phyloP scores from a whole-genome alignment of 2,888 invertebrate genomes.

The Julus scanicus region DNA sequence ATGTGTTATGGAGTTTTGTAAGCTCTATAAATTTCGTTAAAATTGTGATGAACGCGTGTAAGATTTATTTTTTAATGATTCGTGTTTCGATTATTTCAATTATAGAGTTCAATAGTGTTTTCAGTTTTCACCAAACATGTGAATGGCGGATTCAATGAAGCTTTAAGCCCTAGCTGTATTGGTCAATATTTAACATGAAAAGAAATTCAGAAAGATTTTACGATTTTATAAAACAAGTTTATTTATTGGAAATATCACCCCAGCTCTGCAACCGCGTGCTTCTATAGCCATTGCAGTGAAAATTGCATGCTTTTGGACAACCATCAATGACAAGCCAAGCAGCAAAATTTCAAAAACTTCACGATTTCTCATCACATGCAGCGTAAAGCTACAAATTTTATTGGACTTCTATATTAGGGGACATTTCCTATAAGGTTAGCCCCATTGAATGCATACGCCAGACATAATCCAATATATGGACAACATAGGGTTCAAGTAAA shows the following conservation, averaged over 20 bases:
- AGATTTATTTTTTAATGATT: conserved; percentile 13
- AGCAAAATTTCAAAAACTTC: conserved; percentile 30
- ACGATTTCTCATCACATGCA: conserved; percentile 34
- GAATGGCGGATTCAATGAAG: background rate
- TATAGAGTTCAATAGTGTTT: background rate
- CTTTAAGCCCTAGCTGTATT: background rate
- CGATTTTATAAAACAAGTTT: conserved; percentile 21
- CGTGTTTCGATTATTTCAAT: background rate
- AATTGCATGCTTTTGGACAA: conserved; percentile 27
- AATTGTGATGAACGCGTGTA: background rate
- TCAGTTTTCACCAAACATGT: background rate
- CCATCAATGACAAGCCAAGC: conserved; percentile 34
- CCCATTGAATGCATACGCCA: conserved; percentile 24
- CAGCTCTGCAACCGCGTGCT: background rate
- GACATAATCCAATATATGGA: conserved; percentile 24
- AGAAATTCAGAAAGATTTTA: conserved; percentile 4
- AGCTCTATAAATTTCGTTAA: background rate
- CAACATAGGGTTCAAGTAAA: conserved; percentile 40
- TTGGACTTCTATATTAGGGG: background rate
- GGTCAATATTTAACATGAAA: conserved; percentile 31
- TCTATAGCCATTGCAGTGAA: background rate
- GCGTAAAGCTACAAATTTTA: conserved; percentile 43
- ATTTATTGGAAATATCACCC: conserved; percentile 28
- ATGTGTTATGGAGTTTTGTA: background rate
- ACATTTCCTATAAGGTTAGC: conserved; percentile 3